Evolutionary conservation across 2,113 vertebrate species (phyloP), one percentile per base, ranked within the genome.

Genomic region (Callipepla squamata): DNA sequence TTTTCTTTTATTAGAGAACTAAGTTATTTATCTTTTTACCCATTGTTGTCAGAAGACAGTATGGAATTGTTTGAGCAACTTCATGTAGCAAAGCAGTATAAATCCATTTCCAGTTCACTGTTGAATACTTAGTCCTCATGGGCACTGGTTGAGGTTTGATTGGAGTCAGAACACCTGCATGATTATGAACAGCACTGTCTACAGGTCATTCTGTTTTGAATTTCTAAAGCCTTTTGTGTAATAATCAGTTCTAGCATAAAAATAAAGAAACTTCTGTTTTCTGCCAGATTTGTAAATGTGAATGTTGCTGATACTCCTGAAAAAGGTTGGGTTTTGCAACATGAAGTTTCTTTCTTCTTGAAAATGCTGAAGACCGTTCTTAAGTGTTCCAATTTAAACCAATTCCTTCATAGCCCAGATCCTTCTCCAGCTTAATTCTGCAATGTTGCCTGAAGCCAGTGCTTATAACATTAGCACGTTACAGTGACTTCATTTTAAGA

Each of bases 211-310:
- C 22, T 30, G 36, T 63, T 91, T 51, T 63, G n/a, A 72, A 34
- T 67, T 90, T 94, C 87, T 85, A 40, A 51, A 80, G 58, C 20
- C 85, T 78, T 85, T 87, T 89, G 38, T 89, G 36, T 94, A 74
- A 67, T 77, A 51, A 77, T 69, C 34, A 42, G 34, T 68, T 87
- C 26, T 76, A 78, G 75, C 66, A 69, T 77, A 63, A 94, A 87
- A 87, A 83, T 80, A 80, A 93, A 80, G 19, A 62, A 83, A 23
- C 13, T 4, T 57, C 78, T 72, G 16, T 61, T 90, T 91, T 75
- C 65, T 92, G 73, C 87, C 61, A 91, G 61, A 51, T 83, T 83
- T 90, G 53, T 88, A 83, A 94, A 85, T 17, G 30, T 51, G 57
- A 50, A 78, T 65, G 32, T 82, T 91, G 79, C 62, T 69, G 85